Base-by-base conservation (phyloP, 2,888 invertebrate species). In the Cynaeus angustus region DNA sequence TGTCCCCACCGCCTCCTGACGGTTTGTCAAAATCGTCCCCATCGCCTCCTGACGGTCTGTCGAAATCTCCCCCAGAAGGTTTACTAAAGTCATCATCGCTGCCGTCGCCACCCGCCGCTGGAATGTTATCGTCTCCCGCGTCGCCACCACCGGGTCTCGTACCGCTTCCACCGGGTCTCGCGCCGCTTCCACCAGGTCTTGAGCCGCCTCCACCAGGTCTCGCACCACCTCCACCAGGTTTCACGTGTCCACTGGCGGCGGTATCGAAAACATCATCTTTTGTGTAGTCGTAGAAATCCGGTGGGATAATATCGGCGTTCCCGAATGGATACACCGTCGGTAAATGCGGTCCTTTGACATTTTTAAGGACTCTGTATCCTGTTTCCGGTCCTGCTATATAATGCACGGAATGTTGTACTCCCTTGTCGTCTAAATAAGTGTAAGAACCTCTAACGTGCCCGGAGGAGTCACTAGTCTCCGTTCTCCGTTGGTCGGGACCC, bases 341-440 rank as follows among this genome's bases (percentile, higher is more conserved):
- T 65, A 90, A 87, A 81, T 88, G 88, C 0, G 91, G 91, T 30
- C 92, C 92, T 78, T 91, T 89, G 66, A 89, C 90, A 75, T 89
- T 92, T 82, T 92, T 90, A 7, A 93, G 86, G 1, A 93, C 90
- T 45, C 92, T 87, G 79, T 93, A 94, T 0, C 94, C 94, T 50
- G 93, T 93, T 72, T 90, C 91, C 0, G 94, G 92, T 0, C 94
- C 93, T 0, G 93, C 93, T 74, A 91, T 92, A 82, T 94, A 94
- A 83, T 93, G 91, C 0, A 93, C 93, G 0, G 93, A 91, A 66
- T 87, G 89, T 81, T 93, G 92, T 21, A 92, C 89, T 0, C 93
- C 93, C 85, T 93, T 92, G 78, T 93, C 93, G 75, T 93, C 93
- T 12, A 93, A 83, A 81, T 92, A 94, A 0, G 93, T 92, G 85